These are phyloP conservation scores for Podabrus alpinus DNA, from an alignment of 2,888 invertebrate genomes.

Conservation along the genomic window DNA sequence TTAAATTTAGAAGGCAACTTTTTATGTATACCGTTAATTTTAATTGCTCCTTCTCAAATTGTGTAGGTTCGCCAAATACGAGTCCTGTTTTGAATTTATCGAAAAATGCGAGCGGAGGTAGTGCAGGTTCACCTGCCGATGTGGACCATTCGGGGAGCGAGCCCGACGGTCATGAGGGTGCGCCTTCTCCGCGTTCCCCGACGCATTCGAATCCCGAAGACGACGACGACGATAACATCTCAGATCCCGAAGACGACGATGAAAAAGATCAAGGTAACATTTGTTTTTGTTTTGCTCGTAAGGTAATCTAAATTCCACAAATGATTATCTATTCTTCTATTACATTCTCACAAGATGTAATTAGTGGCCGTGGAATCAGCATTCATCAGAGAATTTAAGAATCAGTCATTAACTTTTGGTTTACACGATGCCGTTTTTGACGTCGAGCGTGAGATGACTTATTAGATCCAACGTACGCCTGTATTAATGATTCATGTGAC, in stretches of 20 bases:
- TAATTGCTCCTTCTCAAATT: slow-evolving; percentile 37
- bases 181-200: slow-evolving; percentile 62
- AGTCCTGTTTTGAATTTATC: slow-evolving; percentile 92
- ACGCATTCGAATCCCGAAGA: slow-evolving; percentile 72
- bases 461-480: slow-evolving; percentile 22
- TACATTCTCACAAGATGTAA: slow-evolving; percentile 30
- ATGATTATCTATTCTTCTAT: slow-evolving; percentile 9
- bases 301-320: slow-evolving; percentile 16
- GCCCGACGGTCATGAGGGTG: slow-evolving; percentile 65
- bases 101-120: slow-evolving; percentile 82
- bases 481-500: slow-evolving; percentile 30
- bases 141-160: slow-evolving; percentile 68
- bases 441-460: slow-evolving; percentile 19
- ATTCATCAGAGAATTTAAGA: slow-evolving; percentile 29
- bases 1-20: slow-evolving; percentile 41
- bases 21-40: slow-evolving; percentile 24
- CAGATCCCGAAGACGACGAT: slow-evolving; percentile 84
- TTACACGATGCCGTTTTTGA: slow-evolving; percentile 22
- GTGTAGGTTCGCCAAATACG: slow-evolving; percentile 79
- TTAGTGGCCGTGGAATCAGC: slow-evolving; percentile 32
- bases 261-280: slow-evolving; percentile 79
- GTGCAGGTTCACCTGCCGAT: slow-evolving; percentile 66
- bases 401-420: slow-evolving; percentile 34
- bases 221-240: slow-evolving; percentile 85
- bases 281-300: slow-evolving; percentile 4